Conservation (phyloP, 2,888 invertebrate species). For the Tortrix viridana region DNA sequence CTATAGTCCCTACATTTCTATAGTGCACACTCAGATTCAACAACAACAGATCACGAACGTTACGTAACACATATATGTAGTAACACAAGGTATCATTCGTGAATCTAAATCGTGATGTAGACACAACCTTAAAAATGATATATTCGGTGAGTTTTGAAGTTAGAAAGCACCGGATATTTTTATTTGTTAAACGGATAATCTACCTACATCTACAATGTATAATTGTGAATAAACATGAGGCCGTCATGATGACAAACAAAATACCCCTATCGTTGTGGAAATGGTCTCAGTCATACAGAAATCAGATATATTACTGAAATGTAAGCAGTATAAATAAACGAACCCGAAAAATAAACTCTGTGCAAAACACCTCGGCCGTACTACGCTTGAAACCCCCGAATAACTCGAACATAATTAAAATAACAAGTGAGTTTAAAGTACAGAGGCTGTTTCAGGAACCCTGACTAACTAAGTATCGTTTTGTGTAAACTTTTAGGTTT, state of each 20-base stretch:
- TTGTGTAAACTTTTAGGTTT: not conserved
- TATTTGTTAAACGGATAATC: no score
- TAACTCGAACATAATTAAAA: constrained; percentile 36
- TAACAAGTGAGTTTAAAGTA: constrained; percentile 35
- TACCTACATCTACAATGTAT: no score
- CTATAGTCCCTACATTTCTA: no score
- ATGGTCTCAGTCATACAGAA: constrained; percentile 38
- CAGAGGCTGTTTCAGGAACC: constrained; percentile 22
- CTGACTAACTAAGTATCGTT: constrained; percentile 2
- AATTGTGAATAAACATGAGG: no score
- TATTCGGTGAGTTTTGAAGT: no score
- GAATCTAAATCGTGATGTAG: no score
- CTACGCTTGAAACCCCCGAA: constrained; percentile 39
- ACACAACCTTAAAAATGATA: no score
- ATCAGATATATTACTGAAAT: constrained; percentile 35
- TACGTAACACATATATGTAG: no score
- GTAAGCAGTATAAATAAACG: constrained; percentile 39
- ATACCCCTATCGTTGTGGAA: constrained; percentile 40
- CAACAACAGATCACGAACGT: no score
- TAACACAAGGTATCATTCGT: no score
- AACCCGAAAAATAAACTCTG: constrained; percentile 39
- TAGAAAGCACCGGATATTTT: no score
- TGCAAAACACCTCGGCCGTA: constrained; percentile 42
- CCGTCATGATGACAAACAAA: constrained; percentile 19
- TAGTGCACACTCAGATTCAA: no score